These are phyloP conservation scores for Agelastica alni DNA, from an alignment of 2,888 invertebrate genomes.

Conservation along the genomic window DNA sequence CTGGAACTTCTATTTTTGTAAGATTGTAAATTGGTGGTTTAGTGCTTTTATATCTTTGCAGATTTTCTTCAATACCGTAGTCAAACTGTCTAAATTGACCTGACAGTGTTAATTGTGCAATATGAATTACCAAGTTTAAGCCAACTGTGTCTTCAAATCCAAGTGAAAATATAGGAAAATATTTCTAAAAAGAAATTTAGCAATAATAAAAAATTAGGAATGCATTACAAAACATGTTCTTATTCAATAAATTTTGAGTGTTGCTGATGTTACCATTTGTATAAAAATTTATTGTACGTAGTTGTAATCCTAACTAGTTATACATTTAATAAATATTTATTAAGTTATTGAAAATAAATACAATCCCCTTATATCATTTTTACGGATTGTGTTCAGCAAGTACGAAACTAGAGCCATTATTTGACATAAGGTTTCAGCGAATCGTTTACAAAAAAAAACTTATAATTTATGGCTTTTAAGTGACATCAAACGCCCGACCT, in stretches of 20 bases:
- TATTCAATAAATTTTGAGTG: not conserved
- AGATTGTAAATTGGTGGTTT: slow-evolving; percentile 12
- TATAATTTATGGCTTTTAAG: no score
- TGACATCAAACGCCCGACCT: no score
- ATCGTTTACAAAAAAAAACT: no score
- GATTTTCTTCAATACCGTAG: slow-evolving; percentile 6
- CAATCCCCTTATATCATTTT: no score
- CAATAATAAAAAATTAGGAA: not conserved
- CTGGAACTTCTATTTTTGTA: slow-evolving; percentile 8
- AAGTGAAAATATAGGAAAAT: not conserved
- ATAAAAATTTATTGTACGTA: no score
- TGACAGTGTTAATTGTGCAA: slow-evolving; percentile 6
- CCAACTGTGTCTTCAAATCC: not conserved
- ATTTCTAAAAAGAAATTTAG: slow-evolving; percentile 2
- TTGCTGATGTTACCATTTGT: no score
- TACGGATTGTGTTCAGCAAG: no score
- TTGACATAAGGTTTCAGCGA: no score
- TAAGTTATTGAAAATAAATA: no score
- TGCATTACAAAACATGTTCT: not conserved
- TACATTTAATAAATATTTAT: no score
- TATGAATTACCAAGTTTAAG: not conserved
- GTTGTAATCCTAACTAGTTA: no score
- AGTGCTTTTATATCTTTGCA: slow-evolving; percentile 7
- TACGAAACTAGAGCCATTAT: no score
- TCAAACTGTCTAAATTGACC: slow-evolving; percentile 17